Conservation (phyloP, 2,797 vertebrate species). For the Parambassis ranga region DNA sequence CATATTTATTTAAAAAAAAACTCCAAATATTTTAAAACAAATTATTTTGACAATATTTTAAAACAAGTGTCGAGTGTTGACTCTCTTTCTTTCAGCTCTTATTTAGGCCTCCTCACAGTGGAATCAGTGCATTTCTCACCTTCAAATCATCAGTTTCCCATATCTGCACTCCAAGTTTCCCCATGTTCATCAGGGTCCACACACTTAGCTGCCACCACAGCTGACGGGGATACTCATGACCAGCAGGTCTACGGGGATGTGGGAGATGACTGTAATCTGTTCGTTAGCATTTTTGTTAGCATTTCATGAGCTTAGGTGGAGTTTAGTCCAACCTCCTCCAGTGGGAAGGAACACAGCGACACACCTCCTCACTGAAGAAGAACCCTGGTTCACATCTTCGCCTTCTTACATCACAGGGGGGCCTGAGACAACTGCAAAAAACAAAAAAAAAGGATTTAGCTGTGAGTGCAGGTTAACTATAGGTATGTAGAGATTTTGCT, state of each 20-base stretch:
- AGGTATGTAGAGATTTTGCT: too few species aligned
- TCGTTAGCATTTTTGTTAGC: slow-evolving; percentile 9
- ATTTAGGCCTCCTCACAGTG: slow-evolving; percentile 30
- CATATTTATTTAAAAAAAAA: slow-evolving; percentile 62
- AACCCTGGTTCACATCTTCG: slow-evolving; percentile 87
- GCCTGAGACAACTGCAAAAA: slow-evolving; percentile 86
- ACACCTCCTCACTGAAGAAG: slow-evolving; percentile 93
- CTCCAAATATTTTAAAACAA: slow-evolving; percentile 55
- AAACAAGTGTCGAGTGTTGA: slow-evolving; percentile 27
- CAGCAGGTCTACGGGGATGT: slow-evolving; percentile 22
- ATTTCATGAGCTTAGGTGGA: background rate
- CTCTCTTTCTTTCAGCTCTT: slow-evolving; percentile 13
- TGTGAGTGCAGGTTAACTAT: too few species aligned
- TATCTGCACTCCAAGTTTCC: slow-evolving; percentile 16
- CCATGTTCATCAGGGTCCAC: slow-evolving; percentile 13
- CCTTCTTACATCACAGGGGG: slow-evolving; percentile 85
- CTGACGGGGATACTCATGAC: slow-evolving; percentile 28
- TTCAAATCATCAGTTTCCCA: slow-evolving; percentile 28
- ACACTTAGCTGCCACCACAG: slow-evolving; percentile 49
- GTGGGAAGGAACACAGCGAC: slow-evolving; percentile 92
- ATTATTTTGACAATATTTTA: slow-evolving; percentile 76
- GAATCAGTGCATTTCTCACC: slow-evolving; percentile 56
- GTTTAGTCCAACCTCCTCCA: slow-evolving; percentile 88
- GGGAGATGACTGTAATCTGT: slow-evolving; percentile 6
- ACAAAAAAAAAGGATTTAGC: background rate